Conservation (phyloP, 2,888 invertebrate genomes). For the Agriopis marginaria region DNA sequence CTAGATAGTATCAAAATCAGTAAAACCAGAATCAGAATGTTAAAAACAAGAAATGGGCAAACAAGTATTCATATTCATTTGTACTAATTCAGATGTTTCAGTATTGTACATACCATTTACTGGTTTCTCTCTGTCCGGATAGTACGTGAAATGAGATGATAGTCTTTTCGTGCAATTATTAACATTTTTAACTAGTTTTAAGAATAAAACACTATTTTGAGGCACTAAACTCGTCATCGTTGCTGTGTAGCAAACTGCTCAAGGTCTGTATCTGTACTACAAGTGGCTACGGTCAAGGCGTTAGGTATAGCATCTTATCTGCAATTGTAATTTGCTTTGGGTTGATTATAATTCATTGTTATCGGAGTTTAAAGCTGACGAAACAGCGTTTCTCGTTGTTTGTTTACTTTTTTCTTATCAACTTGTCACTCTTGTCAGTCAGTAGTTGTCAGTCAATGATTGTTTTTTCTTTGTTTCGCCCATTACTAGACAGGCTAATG, state of each 20-base stretch:
- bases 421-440: not conserved
- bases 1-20: no score
- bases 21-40: no score
- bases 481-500: no score
- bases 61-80: no score
- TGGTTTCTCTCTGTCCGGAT: constrained; percentile 83
- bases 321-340: constrained; percentile 75
- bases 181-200: constrained; percentile 68
- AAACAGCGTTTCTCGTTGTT: constrained; percentile 39
- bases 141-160: constrained; percentile 88
- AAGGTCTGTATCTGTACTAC: not conserved
- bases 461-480: not conserved
- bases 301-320: constrained; percentile 74
- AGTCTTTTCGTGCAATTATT: constrained; percentile 67
- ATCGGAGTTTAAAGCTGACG: constrained; percentile 50
- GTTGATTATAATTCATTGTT: constrained; percentile 66
- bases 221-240: constrained; percentile 69
- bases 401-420: constrained; percentile 26
- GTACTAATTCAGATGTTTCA: not conserved
- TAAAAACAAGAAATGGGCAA: no score
- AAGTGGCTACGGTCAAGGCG: constrained; percentile 52
- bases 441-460: not conserved
- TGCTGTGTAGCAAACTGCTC: constrained; percentile 8
- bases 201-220: constrained; percentile 60
- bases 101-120: constrained; percentile 71